Base-by-base conservation (phyloP, 2,888 invertebrate species). In the Elysia crispata region DNA sequence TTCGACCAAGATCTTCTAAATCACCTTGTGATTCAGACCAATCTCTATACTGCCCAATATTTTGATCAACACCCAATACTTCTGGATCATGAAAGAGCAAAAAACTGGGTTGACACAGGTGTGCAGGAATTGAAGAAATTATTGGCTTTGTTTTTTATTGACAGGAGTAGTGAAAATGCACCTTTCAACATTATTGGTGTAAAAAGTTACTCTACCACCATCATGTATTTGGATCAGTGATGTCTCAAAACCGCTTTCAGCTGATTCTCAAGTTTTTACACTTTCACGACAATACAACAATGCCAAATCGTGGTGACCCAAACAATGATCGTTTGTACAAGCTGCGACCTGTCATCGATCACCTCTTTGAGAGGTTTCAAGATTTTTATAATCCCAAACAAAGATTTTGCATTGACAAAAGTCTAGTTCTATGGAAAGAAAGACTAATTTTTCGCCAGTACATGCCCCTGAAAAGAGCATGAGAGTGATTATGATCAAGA, bases 201-300 rank as follows among this genome's bases (percentile, higher is more conserved):
- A 15, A 28, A 13, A 20, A 8, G 30, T n/a, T 25, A 69, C 28
- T 69, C 13, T 28, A 28, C 30, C 6, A 8, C 13, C 28, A 28
- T 11, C 77, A 67, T 28, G 54, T 77, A 6, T 67, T 77, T 57
- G 31, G 57, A 5, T 25, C 31, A n/a, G 57, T 69, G 6, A 77
- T 77, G 77, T 1, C 30, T 8, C 20, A 69, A 23, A 77, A 50
- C 50, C 49, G 28, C 6, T 76, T 76, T 50, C 67, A 82, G 49
- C 41, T 74, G 11, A 33, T 83, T 25, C 54, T 74, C 31, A 72
- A 73, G 75, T 84, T 80, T 70, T 33, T 84, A 8, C 83, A 85
- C 74, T 82, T 85, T 69, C 75, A 82, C 50, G 83, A 85, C 77
- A 84, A 85, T 64, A 49, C 66, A 15, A 50, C 41, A 1, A 25